Conservation (phyloP, 2,888 invertebrate species). For the Torymus auratus region DNA sequence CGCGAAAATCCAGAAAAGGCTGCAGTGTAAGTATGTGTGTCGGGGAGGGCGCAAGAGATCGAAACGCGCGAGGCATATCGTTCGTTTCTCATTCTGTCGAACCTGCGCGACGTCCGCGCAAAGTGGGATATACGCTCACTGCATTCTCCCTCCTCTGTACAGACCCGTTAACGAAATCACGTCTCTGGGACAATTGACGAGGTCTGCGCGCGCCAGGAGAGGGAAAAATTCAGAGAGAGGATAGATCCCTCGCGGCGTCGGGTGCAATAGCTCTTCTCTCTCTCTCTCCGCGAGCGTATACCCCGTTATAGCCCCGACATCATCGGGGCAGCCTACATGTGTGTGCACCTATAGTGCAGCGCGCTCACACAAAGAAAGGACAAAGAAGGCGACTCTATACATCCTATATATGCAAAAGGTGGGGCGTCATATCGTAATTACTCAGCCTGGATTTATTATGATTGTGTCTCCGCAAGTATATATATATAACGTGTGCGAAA, state of each 20-base stretch:
- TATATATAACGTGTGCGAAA: too few species aligned
- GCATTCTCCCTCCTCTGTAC: slow-evolving; percentile 14
- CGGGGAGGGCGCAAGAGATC: slow-evolving; percentile 9
- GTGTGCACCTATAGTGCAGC: background rate
- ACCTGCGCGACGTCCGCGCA: slow-evolving; percentile 19
- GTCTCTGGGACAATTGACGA: slow-evolving; percentile 54
- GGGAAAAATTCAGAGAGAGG: slow-evolving; percentile 18
- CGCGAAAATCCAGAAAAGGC: too few species aligned
- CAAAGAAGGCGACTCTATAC: slow-evolving; percentile 25
- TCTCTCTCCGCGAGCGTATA: slow-evolving; percentile 44
- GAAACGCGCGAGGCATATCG: slow-evolving; percentile 13
- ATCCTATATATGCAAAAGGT: background rate
- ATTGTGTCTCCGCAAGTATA: slow-evolving; percentile 38
- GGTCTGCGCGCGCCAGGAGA: slow-evolving; percentile 4
- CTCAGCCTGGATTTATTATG: slow-evolving; percentile 57
- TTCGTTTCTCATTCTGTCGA: slow-evolving; percentile 53
- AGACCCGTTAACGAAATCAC: slow-evolving; percentile 59
- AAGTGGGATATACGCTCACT: slow-evolving; percentile 32
- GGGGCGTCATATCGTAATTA: slow-evolving; percentile 53
- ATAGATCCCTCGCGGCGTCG: slow-evolving; percentile 52
- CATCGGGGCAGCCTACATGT: background rate
- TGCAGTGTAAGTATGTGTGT: background rate
- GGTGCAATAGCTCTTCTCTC: slow-evolving; percentile 56
- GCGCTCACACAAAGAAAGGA: slow-evolving; percentile 41
- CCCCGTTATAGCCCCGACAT: slow-evolving; percentile 50